Percentiles rank a stretch among this genome's conserved stretches.
phyloP scores from a whole-genome alignment of 1,140 invertebrate species.

The Rhopalosiphum padi region DNA sequence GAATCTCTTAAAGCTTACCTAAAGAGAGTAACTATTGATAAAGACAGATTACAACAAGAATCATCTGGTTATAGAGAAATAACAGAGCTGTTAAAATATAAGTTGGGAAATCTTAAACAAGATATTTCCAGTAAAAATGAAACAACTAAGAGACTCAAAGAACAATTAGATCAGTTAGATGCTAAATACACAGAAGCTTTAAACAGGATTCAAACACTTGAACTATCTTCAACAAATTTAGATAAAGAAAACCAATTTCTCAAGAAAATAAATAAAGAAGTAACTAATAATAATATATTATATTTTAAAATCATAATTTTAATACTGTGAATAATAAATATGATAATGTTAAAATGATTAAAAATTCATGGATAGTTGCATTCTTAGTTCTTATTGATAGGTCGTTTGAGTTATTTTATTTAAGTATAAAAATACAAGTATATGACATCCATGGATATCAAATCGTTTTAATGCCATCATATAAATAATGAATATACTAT shows the following conservation, averaged over 20 bases:
- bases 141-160: constrained; percentile 24
- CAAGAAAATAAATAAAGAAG: constrained; percentile 55
- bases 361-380: neutral
- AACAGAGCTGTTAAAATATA: constrained; percentile 53
- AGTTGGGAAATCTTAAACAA: constrained; percentile 52
- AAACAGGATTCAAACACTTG: constrained; percentile 51
- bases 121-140: constrained; percentile 49
- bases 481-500: neutral
- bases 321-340: neutral
- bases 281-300: constrained; percentile 7
- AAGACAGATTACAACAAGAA: constrained; percentile 57
- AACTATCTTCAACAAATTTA: constrained; percentile 54
- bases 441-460: neutral
- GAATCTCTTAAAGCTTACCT: constrained; percentile 53
- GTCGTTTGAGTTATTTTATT: neutral
- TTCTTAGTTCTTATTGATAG: neutral
- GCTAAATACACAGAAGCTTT: constrained; percentile 56
- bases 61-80: constrained; percentile 53
- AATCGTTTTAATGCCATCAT: neutral
- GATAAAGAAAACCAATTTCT: constrained; percentile 55
- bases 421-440: no score
- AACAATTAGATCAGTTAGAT: constrained; percentile 54
- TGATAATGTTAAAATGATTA: neutral
- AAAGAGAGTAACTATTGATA: constrained; percentile 53
- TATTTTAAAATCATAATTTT: neutral